Conservation (phyloP, 2,888 invertebrate genomes). For the Parelbella ahira region DNA sequence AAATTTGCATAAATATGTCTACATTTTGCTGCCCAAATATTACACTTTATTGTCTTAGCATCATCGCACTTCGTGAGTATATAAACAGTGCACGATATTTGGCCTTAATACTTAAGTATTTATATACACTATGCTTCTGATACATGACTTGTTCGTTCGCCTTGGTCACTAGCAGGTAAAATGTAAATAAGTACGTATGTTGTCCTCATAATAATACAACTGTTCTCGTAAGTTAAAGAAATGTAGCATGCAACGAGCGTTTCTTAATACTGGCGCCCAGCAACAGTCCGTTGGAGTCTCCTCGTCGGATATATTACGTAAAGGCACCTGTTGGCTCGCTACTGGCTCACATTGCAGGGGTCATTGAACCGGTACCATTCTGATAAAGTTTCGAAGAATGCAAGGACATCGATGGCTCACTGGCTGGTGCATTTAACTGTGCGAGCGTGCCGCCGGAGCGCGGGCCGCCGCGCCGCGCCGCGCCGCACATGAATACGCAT, state of each 20-base stretch:
- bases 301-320: slow-evolving; percentile 48
- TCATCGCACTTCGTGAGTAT: slow-evolving; percentile 44
- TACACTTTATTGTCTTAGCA: slow-evolving; percentile 41
- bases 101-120: slow-evolving; percentile 64
- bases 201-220: slow-evolving; percentile 22
- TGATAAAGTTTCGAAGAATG: slow-evolving; percentile 69
- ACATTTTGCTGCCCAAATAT: slow-evolving; percentile 12
- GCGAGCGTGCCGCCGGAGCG: slow-evolving; percentile 1
- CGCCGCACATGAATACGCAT: slow-evolving; percentile 10
- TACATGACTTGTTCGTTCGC: slow-evolving; percentile 44
- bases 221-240: slow-evolving; percentile 10
- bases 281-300: slow-evolving; percentile 14
- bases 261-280: slow-evolving; percentile 13
- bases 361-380: slow-evolving; percentile 70
- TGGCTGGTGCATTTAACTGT: slow-evolving; percentile 29
- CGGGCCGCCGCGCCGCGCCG: slow-evolving; percentile 26
- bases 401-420: slow-evolving; percentile 66
- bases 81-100: slow-evolving; percentile 56
- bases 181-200: slow-evolving; percentile 28
- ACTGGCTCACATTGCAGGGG: slow-evolving; percentile 69
- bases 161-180: slow-evolving; percentile 41
- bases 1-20: not conserved
- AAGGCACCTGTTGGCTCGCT: slow-evolving; percentile 54
- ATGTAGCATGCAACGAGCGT: slow-evolving; percentile 2
- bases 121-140: slow-evolving; percentile 51